A percentile compares a stretch with the other conserved stretches of the same genome.
phyloP scores from a whole-genome alignment of 2,888 invertebrate genomes.

The Pycnomerus fuliginosus region DNA sequence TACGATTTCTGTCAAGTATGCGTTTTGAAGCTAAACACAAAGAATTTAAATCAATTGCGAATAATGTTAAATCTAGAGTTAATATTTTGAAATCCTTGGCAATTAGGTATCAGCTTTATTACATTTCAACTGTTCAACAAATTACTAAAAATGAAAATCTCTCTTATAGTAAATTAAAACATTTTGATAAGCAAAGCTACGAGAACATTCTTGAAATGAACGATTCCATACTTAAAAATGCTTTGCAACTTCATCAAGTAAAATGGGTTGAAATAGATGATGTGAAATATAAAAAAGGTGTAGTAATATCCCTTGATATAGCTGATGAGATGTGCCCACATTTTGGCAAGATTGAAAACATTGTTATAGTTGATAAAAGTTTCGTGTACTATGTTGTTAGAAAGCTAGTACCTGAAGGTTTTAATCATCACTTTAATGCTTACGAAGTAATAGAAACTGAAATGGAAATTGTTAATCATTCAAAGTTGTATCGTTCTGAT shows the following conservation, averaged over 20 bases:
- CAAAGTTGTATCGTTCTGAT: background rate
- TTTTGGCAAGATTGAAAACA: background rate
- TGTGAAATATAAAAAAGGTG: background rate
- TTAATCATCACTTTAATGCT: slow-evolving; percentile 1
- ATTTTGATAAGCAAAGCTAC: background rate
- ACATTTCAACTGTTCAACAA: background rate
- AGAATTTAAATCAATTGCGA: slow-evolving; percentile 3
- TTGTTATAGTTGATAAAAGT: background rate
- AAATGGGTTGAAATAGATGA: background rate
- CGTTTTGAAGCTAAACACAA: slow-evolving; percentile 8
- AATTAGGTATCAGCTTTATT: background rate
- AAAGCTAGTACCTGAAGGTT: background rate
- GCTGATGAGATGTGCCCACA: background rate
- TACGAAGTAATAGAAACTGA: background rate
- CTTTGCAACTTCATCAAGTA: background rate
- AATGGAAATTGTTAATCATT: background rate
- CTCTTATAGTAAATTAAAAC: background rate
- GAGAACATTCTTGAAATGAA: background rate
- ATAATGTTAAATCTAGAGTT: slow-evolving; percentile 5
- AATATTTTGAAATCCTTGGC: background rate
- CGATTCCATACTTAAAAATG: background rate
- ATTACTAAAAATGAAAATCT: background rate
- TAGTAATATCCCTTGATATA: background rate
- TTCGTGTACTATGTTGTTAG: background rate
- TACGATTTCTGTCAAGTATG: background rate